A percentile compares a stretch with the other conserved stretches of the same genome.
Evolutionary conservation across 2,888 invertebrate species (phyloP).

Genomic region (Amaurobius ferox): DNA sequence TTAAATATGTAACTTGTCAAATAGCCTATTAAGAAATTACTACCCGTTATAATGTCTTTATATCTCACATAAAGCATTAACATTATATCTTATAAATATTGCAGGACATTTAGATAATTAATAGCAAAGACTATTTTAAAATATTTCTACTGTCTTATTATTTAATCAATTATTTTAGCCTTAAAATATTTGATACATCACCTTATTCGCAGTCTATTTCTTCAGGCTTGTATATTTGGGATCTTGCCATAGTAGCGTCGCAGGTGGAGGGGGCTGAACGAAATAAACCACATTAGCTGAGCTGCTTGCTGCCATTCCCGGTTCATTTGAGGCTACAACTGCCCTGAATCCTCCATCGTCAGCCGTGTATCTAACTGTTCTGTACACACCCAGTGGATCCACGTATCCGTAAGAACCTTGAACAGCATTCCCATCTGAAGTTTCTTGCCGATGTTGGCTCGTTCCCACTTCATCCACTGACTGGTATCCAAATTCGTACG

Average conservation of each 20-base stretch:
- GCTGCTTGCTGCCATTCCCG: not conserved
- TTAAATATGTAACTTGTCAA: too few species aligned
- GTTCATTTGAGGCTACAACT: constrained; percentile 6
- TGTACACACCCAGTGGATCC: constrained; percentile 19
- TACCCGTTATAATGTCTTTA: too few species aligned
- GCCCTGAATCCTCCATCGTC: constrained; percentile 2
- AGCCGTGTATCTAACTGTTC: not conserved
- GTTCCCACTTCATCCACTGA: not conserved
- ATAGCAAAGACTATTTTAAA: too few species aligned
- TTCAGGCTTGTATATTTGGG: not conserved
- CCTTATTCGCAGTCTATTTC: not conserved
- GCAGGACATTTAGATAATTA: too few species aligned
- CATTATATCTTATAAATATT: too few species aligned
- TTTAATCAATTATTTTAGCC: too few species aligned
- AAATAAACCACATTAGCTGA: not conserved
- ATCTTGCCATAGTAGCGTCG: not conserved
- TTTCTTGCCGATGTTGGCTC: constrained; percentile 8
- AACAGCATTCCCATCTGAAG: not conserved
- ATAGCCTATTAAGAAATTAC: too few species aligned
- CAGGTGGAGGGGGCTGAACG: constrained; percentile 20
- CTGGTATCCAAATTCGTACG: constrained; percentile 7
- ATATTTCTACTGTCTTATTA: too few species aligned
- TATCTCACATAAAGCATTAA: too few species aligned
- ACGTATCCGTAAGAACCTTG: constrained; percentile 2
- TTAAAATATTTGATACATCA: too few species aligned